Percentiles rank a stretch among this genome's conserved stretches.
These are phyloP conservation scores for Notothenia rossii DNA, from an alignment of 2,113 vertebrate genomes.

Conservation along the genomic window DNA sequence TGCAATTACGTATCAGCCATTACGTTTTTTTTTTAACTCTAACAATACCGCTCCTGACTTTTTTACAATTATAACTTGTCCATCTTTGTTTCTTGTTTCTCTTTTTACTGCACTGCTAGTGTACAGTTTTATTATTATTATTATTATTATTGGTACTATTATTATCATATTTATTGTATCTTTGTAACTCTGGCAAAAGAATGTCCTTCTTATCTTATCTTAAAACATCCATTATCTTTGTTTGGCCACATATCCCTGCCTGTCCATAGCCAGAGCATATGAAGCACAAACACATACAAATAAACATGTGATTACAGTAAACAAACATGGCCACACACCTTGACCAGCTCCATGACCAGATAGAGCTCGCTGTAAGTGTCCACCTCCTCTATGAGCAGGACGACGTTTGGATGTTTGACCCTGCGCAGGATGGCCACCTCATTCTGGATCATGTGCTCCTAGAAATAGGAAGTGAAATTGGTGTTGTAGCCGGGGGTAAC, in stretches of 20 bases:
- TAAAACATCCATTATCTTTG: background rate
- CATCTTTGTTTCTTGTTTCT: too few species aligned
- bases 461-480: constrained; percentile 28
- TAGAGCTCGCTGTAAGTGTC: constrained; percentile 97
- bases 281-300: background rate
- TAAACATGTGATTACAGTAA: background rate
- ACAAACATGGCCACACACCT: constrained; percentile 82
- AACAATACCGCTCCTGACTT: too few species aligned
- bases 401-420: constrained; percentile 98
- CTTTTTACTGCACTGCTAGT: too few species aligned
- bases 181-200: too few species aligned
- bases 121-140: too few species aligned
- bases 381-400: constrained; percentile 98
- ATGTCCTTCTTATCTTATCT: too few species aligned
- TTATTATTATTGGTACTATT: too few species aligned
- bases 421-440: constrained; percentile 96
- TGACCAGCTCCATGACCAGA: constrained; percentile 98
- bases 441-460: constrained; percentile 99
- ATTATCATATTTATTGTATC: too few species aligned
- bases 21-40: too few species aligned
- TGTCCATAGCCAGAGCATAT: constrained; percentile 1
- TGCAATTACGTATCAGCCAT: too few species aligned
- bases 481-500: background rate
- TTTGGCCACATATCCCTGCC: background rate
- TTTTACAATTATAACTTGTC: too few species aligned